These are phyloP conservation scores for Sus scrofa DNA, from an alignment of 2,113 vertebrate genomes.

Conservation along the genomic window DNA sequence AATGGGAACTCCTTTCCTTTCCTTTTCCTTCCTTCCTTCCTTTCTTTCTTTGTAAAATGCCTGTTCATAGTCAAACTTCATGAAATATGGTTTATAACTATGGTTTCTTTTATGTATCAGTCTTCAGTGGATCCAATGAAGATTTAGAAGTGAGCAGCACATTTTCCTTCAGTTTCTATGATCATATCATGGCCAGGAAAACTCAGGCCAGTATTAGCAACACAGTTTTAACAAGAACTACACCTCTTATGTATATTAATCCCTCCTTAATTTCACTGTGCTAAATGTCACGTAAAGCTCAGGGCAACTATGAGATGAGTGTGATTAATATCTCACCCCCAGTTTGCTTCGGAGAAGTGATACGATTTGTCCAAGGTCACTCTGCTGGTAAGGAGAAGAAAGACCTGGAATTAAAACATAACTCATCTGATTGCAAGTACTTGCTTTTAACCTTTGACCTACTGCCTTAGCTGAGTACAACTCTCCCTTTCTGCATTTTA, in stretches of 20 bases:
- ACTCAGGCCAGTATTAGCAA: not conserved
- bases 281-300: not conserved
- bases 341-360: not conserved
- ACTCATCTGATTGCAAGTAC: not conserved
- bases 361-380: not conserved
- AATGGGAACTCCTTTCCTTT: too few species aligned
- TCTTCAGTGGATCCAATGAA: not conserved
- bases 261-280: not conserved
- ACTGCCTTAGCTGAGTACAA: not conserved
- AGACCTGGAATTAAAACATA: not conserved
- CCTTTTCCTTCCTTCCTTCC: too few species aligned
- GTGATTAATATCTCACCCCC: not conserved
- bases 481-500: not conserved
- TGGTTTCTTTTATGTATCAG: not conserved
- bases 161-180: not conserved
- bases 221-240: not conserved
- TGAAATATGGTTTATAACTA: not conserved
- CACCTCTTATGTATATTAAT: not conserved
- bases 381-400: not conserved
- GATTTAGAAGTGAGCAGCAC: not conserved
- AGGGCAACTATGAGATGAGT: not conserved
- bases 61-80: not conserved
- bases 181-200: not conserved
- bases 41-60: not conserved
- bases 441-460: not conserved